These are phyloP conservation scores for Dendropsophus ebraccatus DNA, from an alignment of 2,113 vertebrate species.

Conservation along the genomic window DNA sequence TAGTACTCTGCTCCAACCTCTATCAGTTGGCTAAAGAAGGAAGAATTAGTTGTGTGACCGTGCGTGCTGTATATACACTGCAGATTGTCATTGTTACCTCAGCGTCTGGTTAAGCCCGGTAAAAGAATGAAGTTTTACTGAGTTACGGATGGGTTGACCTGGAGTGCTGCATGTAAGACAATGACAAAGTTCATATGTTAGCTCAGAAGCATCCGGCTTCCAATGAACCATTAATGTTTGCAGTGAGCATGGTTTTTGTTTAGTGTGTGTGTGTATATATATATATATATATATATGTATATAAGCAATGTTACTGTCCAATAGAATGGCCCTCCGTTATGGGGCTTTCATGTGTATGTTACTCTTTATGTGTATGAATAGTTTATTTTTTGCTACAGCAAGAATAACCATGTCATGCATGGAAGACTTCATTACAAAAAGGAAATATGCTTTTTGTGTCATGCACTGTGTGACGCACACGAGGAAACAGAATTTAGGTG, in stretches of 20 bases:
- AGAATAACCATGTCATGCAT: slow-evolving; percentile 4
- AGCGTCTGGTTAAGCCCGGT: not conserved
- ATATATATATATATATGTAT: no score
- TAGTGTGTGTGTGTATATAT: no score
- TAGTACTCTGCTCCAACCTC: not conserved
- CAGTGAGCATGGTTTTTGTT: not conserved
- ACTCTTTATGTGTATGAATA: not conserved
- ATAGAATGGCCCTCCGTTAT: not conserved
- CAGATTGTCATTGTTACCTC: not conserved
- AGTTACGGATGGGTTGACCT: not conserved
- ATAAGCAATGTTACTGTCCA: not conserved
- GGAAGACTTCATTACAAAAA: not conserved
- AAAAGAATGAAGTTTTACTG: not conserved
- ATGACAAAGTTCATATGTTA: not conserved
- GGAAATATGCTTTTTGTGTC: not conserved
- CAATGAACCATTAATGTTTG: slow-evolving; percentile 4
- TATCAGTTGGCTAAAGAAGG: not conserved
- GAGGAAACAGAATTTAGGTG: not conserved
- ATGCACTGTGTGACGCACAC: not conserved
- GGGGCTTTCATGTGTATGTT: not conserved
- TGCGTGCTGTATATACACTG: no score
- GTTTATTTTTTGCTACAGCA: not conserved
- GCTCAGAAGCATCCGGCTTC: not conserved
- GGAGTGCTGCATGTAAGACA: not conserved
- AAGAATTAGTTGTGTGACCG: not conserved